Conservation (phyloP, 2,113 vertebrate species). For the Xenus cinereus region DNA sequence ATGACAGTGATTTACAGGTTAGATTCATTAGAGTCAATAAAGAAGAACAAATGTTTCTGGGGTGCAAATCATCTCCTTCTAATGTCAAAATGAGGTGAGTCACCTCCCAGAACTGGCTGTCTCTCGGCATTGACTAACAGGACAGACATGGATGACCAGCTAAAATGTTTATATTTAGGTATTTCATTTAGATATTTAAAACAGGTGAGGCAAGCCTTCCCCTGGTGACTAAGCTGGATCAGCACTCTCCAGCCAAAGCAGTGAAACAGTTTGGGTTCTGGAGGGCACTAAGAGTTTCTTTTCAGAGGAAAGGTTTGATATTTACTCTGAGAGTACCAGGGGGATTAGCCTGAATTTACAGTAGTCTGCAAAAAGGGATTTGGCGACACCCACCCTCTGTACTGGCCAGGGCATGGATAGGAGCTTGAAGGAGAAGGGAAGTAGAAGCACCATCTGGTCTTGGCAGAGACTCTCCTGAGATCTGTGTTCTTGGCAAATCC, state of each 20-base stretch:
- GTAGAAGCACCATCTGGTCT: constrained; percentile 33
- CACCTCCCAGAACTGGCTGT: not conserved
- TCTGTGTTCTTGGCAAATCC: constrained; percentile 23
- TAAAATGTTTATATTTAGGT: not conserved
- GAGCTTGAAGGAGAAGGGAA: constrained; percentile 1
- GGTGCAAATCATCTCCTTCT: not conserved
- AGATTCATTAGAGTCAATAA: not conserved
- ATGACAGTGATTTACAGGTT: not conserved
- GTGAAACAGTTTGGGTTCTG: not conserved
- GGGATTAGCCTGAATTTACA: not conserved
- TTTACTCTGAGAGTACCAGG: not conserved
- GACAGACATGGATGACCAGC: not conserved
- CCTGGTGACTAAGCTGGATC: too few relatives aligned
- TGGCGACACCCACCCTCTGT: not conserved
- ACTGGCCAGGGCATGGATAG: not conserved
- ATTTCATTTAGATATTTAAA: not conserved
- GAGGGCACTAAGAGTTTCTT: not conserved
- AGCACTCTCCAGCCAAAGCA: not conserved
- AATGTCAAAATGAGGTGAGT: not conserved
- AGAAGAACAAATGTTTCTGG: not conserved
- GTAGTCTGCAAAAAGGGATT: not conserved
- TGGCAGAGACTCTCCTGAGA: not conserved
- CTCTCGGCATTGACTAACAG: not conserved
- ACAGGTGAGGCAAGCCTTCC: not conserved
- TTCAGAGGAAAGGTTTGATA: not conserved